A percentile compares a stretch with the other conserved stretches of the same genome.
Conservation (phyloP, 2,888 invertebrate species). For the Phyto melanocephala region DNA sequence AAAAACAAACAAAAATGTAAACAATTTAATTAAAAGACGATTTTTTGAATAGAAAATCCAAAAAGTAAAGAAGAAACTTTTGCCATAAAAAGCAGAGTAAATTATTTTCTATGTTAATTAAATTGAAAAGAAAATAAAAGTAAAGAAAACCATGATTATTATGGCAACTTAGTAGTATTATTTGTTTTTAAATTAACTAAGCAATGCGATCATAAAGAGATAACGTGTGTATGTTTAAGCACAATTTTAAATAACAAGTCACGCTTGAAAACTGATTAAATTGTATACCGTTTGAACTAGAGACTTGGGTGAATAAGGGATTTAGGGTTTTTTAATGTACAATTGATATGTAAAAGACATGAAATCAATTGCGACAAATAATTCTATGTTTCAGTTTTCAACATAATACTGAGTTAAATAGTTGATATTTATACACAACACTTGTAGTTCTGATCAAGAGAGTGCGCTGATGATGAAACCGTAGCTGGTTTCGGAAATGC, state of each 20-base stretch:
- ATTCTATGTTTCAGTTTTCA: no score
- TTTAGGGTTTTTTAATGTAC: no score
- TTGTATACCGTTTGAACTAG: constrained; percentile 1
- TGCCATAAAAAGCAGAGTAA: not conserved
- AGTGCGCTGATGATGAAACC: no score
- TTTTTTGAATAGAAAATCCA: not conserved
- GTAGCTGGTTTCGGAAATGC: no score
- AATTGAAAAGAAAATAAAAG: constrained; percentile 7
- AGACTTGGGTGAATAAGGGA: not conserved
- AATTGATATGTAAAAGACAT: no score
- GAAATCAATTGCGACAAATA: no score
- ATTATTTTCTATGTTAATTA: not conserved
- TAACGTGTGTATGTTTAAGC: constrained; percentile 43
- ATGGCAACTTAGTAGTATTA: not conserved
- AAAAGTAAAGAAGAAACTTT: not conserved
- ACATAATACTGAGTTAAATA: no score
- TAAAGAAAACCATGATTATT: not conserved
- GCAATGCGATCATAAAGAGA: no score
- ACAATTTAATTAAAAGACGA: constrained; percentile 39
- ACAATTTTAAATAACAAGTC: constrained; percentile 31
- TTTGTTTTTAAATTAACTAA: no score
- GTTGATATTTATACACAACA: no score
- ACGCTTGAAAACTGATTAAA: constrained; percentile 43
- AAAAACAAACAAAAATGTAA: constrained; percentile 25
- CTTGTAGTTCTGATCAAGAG: no score